A percentile compares a stretch with the other conserved stretches of the same genome.
phyloP scores from a whole-genome alignment of 2,888 invertebrate genomes.

The Nasonovia ribisnigri region DNA sequence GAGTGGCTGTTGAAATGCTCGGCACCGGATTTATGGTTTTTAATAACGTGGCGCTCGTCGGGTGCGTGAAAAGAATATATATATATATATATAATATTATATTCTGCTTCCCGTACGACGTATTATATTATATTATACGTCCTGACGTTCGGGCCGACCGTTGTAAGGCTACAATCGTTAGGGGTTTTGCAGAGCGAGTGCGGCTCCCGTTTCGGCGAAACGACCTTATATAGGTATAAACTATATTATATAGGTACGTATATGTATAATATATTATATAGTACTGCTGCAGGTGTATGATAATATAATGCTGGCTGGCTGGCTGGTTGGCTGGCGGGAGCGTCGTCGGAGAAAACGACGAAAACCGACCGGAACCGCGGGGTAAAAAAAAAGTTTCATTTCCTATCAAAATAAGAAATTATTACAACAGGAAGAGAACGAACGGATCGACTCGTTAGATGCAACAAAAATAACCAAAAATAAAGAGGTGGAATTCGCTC shows the following conservation, averaged over 20 bases:
- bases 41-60: slow-evolving; percentile 44
- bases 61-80: slow-evolving; percentile 17
- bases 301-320: neutral
- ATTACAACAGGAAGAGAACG: neutral
- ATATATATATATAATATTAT: neutral
- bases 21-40: slow-evolving; percentile 59
- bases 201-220: neutral
- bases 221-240: neutral
- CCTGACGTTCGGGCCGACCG: slow-evolving; percentile 1
- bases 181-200: neutral
- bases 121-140: neutral
- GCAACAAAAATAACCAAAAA: slow-evolving; percentile 19
- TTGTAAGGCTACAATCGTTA: slow-evolving; percentile 4
- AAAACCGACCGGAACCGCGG: neutral
- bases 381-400: slow-evolving; percentile 10
- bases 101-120: neutral
- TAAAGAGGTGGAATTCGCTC: neutral
- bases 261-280: neutral
- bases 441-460: neutral
- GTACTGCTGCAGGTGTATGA: neutral
- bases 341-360: neutral
- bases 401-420: slow-evolving; percentile 47
- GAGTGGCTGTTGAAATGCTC: slow-evolving; percentile 52
- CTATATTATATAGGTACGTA: neutral
- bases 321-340: neutral